Base-by-base conservation (phyloP, 2,888 invertebrate genomes). In the Heteromyza rotundicornis region DNA sequence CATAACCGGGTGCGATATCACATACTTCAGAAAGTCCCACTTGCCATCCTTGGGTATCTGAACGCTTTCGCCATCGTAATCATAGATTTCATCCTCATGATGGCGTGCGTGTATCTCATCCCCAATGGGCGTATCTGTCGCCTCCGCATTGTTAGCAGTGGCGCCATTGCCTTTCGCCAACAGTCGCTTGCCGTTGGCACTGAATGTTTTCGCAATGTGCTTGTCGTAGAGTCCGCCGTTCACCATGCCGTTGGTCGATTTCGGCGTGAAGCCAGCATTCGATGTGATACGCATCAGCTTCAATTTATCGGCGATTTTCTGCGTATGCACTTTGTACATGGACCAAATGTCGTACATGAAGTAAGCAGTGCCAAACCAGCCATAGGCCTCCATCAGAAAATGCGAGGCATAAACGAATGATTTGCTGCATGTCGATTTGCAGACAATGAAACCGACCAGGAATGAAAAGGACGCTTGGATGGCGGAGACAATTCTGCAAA, bases 291-390 rank as follows among this genome's bases (percentile, higher is more conserved):
- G 76, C 69, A 81, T 73, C 56, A 81, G 59, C 23, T 78, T 79
- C 63, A 83, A 62, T 67, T 82, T 82, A 61, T 83, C 82, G 63
- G 82, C 78, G 3, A 83, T 80, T 71, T 83, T 82, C 65, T 83
- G 82, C 14, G 79, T 81, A 75, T 89, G 88, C 63, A 91, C 91
- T 82, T 87, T 86, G 72, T 91, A 91, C 91, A 91, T 91, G 19
- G 90, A 90, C 89, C 91, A 90, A 68, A 91, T 90, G 81, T 91
- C 91, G 75, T 91, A 91, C 84, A 91, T 89, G 82, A 91, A 91
- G 82, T 91, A 91, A 0, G 91, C 89, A 32, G 91, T 89, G 1
- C 91, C 91, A 78, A 91, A 91, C 90, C 91, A 91, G 0, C 90
- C 90, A 80, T 91, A 91, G 1, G 89, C 90, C 75, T 91, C 89